Percentiles rank a stretch among this genome's conserved stretches.
Evolutionary conservation across 2,888 invertebrate genomes (phyloP).

Genomic region (Eumerus sabulonum): DNA sequence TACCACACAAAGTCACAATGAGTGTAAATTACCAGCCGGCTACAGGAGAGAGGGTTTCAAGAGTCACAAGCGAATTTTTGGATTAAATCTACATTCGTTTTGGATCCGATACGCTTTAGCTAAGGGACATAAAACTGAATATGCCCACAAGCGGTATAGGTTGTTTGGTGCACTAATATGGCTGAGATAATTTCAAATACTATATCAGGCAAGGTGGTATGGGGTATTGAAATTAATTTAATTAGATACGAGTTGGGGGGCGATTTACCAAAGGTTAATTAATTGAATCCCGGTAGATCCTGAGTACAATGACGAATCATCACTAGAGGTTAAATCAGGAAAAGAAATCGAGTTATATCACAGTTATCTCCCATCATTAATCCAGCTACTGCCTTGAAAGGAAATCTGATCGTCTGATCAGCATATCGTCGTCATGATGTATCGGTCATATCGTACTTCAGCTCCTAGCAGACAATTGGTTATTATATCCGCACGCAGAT

Average conservation of each 20-base stretch:
- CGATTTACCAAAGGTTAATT: no score
- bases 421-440: constrained; percentile 42
- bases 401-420: constrained; percentile 60
- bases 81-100: neutral
- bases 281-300: no score
- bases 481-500: no score
- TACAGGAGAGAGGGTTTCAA: constrained; percentile 6
- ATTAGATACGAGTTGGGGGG: no score
- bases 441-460: constrained; percentile 61
- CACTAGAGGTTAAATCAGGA: neutral
- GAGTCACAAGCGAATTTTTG: constrained; percentile 12
- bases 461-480: constrained; percentile 38
- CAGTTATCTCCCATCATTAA: neutral
- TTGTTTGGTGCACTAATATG: no score
- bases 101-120: neutral
- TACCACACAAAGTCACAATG: constrained; percentile 64
- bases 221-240: no score
- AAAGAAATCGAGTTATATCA: constrained; percentile 10
- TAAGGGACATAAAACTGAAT: neutral
- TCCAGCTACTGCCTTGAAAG: constrained; percentile 59
- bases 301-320: no score
- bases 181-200: no score
- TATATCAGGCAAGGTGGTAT: no score
- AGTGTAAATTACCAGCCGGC: constrained; percentile 58
- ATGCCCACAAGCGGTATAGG: neutral